phyloP scores from a whole-genome alignment of 1,140 invertebrate genomes.

The Brachionus plicatilis region DNA sequence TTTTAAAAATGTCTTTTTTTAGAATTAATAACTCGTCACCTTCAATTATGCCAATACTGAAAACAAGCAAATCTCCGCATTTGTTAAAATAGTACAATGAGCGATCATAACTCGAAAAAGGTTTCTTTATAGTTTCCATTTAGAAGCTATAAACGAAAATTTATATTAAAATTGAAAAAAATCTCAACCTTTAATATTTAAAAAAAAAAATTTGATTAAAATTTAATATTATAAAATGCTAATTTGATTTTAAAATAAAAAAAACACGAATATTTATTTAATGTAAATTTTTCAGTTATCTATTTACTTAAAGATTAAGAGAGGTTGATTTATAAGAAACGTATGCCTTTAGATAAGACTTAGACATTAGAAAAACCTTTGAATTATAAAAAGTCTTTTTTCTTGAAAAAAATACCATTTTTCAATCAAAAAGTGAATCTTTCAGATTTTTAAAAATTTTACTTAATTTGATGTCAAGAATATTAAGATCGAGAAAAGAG shows the following conservation, averaged over 20 bases:
- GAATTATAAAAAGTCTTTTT: no score
- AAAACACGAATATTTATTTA: no score
- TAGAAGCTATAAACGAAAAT: not conserved
- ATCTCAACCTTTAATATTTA: not conserved
- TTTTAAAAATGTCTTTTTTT: not conserved
- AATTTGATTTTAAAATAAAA: no score
- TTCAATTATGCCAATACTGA: conserved; percentile 8
- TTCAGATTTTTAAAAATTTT: no score
- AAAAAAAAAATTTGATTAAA: no score
- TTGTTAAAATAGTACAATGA: not conserved
- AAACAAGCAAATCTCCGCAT: conserved; percentile 17
- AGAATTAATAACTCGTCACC: not conserved
- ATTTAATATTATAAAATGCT: no score
- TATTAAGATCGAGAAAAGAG: no score
- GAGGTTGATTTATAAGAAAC: not conserved
- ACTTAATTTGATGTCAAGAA: no score
- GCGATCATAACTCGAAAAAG: not conserved
- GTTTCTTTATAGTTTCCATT: not conserved
- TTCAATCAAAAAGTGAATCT: not conserved
- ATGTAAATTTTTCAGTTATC: not conserved
- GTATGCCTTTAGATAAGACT: not conserved
- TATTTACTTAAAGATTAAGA: not conserved
- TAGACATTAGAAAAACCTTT: no score
- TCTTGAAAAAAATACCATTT: not conserved
- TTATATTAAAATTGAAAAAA: not conserved